Evolutionary conservation across 2,888 invertebrate species (phyloP), one percentile per base, ranked within the genome.

Genomic region (Cataglyphis altisquamis): DNA sequence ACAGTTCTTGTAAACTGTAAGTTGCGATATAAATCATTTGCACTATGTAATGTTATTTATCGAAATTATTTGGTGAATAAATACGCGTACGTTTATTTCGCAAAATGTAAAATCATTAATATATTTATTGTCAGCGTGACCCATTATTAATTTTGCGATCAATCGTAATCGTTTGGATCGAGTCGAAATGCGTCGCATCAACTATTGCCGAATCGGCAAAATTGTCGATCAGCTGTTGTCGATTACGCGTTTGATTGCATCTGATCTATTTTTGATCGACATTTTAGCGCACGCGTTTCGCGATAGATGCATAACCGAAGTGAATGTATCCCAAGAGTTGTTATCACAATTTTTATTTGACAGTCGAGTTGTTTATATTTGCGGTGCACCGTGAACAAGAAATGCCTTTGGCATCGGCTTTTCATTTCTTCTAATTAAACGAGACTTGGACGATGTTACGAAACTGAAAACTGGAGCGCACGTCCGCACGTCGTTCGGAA

Each of bases 361-460:
- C 70, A 60, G n/a, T 52, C n/a, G 18, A 0, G 18, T 45, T 45
- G 73, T 87, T 87, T 67, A 75, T 66, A 75, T 66, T 84, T 68
- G 74, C 63, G 68, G 77, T 63, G 75, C 41, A 45, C 29, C 29
- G 18, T n/a, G 18, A 57, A 41, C 25, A 74, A 55, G 52, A 3
- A n/a, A 32, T 1, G 32, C 77, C 60, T 67, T 15, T 21, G 32
- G 41, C 32, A 45, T 55, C 48, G 55, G 41, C 77, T 78, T 82
- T 83, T 85, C 84, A 81, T 81, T 85, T 85, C 88, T 89, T 83
- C 82, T 75, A 89, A 89, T 89, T 89, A 88, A 88, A 57, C 67
- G 6, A 36, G 32, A 25, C 68, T 66, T 57, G 78, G 39, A n/a
- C 52, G 63, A 74, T 81, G 73, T 83, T 83, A 67, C 60, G 62